Base-by-base conservation (phyloP, 1,140 invertebrate species). In the Drosophila athabasca region DNA sequence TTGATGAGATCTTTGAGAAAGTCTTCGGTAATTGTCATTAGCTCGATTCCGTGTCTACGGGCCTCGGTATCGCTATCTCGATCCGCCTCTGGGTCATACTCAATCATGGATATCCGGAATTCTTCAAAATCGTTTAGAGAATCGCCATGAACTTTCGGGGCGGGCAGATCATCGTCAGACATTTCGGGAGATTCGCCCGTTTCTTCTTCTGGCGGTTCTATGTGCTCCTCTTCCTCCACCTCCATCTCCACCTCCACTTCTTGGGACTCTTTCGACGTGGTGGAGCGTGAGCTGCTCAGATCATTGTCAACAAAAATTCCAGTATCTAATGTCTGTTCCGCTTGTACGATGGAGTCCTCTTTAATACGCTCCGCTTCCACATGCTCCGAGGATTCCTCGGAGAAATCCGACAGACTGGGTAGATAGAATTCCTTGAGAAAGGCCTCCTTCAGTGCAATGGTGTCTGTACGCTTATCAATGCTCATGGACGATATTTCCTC, bases 381-480 rank as follows among this genome's bases (percentile, higher is more conserved):
- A 26, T 5, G 24, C 5, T 5, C 24, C 24, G 5, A 26, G 24
- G 24, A 26, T 5, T 26, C 79, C 13, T 82, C 79, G 7, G 79
- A 82, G 11, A 83, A 60, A 15, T 82, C 79, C 1, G 79, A 82
- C 13, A 82, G 35, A 24, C 26, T 45, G 7, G 79, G 79, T 9
- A 82, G 0, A 3, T 83, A 62, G 11, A 82, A 78, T 0, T 15
- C 1, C 2, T 13, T 35, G 3, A 82, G 48, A 17, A 82, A 82
- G 9, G 49, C 11, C 0, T 8, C 6, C 44, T 78, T 82, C 5
- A 74, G 11, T 19, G 74, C 44, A 1, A 79, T 26, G 1, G 72
- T 29, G 7, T 76, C 71, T 1, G 6, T 6, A 6, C 39, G 11
- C n/a, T 39, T 26, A 6, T 24, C 15, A 39, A 35, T 2, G 35